These are phyloP conservation scores for Odontophorus gujanensis DNA, from an alignment of 2,113 vertebrate species.

Conservation along the genomic window DNA sequence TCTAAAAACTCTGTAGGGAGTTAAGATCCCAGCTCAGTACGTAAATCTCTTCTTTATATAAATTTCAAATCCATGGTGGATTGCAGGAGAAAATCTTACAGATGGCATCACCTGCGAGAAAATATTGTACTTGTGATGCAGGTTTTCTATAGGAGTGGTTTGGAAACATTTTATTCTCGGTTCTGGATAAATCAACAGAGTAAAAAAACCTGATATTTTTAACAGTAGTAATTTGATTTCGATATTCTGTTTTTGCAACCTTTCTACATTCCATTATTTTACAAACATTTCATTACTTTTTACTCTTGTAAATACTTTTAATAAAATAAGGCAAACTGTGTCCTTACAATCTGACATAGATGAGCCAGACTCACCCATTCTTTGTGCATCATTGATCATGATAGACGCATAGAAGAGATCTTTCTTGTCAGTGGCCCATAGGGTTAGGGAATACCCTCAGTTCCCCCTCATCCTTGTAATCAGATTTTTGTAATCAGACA, in stretches of 20 bases:
- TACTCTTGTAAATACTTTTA: not conserved
- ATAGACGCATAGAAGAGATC: rapidly evolving
- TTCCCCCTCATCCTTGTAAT: not conserved
- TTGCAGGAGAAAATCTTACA: not conserved
- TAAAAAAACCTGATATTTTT: not conserved
- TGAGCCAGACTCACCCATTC: not conserved
- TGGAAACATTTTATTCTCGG: not conserved
- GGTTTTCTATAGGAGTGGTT: not conserved
- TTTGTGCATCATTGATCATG: not conserved
- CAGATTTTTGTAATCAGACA: not conserved
- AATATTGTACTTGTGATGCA: not conserved
- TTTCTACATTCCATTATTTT: rapidly evolving
- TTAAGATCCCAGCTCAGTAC: not conserved
- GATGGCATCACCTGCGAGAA: not conserved
- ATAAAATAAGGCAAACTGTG: not conserved
- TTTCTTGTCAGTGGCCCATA: not conserved
- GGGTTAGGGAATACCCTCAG: not conserved
- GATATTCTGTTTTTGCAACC: not conserved
- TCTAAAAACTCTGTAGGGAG: not conserved
- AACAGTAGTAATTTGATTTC: not conserved
- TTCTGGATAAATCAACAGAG: not conserved
- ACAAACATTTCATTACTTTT: not conserved
- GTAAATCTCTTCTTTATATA: not conserved
- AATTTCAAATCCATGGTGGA: not conserved
- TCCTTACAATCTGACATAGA: rapidly evolving